These are phyloP conservation scores for Nylanderia fulva DNA, from an alignment of 1,140 invertebrate species.

Conservation along the genomic window DNA sequence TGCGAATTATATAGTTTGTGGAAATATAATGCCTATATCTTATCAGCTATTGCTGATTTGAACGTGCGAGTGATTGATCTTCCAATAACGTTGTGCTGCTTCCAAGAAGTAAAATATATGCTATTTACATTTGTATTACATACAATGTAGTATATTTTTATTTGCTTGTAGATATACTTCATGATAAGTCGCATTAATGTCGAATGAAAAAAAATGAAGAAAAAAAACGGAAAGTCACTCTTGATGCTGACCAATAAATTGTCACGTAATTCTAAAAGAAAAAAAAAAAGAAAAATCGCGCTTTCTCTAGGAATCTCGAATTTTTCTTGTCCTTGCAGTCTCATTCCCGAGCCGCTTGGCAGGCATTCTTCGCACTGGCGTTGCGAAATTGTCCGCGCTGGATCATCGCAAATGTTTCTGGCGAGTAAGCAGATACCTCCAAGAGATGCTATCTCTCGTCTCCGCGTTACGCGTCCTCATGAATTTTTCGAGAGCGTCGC, in stretches of 20 bases:
- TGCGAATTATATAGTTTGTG: slow-evolving; percentile 10
- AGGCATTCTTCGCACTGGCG: slow-evolving; percentile 36
- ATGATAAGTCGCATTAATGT: not conserved
- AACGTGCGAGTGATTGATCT: not conserved
- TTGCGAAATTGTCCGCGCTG: slow-evolving; percentile 46
- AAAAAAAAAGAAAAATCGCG: too few relatives aligned
- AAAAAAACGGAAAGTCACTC: not conserved
- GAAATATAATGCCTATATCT: slow-evolving; percentile 16
- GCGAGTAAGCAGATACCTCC: not conserved
- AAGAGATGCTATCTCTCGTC: slow-evolving; percentile 15
- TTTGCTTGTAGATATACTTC: not conserved
- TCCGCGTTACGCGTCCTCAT: slow-evolving; percentile 8
- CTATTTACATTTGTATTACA: not conserved
- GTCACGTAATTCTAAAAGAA: not conserved
- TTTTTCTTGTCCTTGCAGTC: slow-evolving; percentile 12
- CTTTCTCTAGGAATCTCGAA: slow-evolving; percentile 8
- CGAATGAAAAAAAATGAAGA: not conserved
- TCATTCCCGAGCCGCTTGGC: slow-evolving; percentile 29
- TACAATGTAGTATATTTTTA: not conserved
- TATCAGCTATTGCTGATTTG: slow-evolving; percentile 21
- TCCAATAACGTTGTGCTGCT: slow-evolving; percentile 1
- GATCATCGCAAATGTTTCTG: slow-evolving; percentile 42
- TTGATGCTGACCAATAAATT: not conserved
- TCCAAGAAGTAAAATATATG: not conserved
- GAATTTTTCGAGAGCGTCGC: slow-evolving; percentile 52